Evolutionary conservation across 2,113 vertebrate species (phyloP).

Genomic region (Sinocyclocheilus anshuiensis): DNA sequence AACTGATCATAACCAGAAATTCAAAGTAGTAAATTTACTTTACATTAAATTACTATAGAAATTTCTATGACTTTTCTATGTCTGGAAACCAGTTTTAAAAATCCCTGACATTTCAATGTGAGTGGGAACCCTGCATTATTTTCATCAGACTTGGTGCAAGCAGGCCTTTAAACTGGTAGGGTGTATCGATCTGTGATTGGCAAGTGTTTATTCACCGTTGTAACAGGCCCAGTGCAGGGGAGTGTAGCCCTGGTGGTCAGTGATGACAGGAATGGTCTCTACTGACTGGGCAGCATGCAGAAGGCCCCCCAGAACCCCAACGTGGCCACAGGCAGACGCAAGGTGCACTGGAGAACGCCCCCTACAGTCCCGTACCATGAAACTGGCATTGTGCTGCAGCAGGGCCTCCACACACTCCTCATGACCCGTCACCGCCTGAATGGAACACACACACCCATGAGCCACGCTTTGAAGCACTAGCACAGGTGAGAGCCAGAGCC

Average conservation of each 20-base stretch:
- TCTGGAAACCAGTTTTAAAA: background rate
- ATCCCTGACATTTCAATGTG: background rate
- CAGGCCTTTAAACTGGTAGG: background rate
- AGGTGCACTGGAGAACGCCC: slow-evolving; percentile 92
- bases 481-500: background rate
- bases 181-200: background rate
- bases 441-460: background rate
- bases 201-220: slow-evolving; percentile 80
- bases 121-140: slow-evolving; percentile 2
- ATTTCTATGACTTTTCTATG: background rate
- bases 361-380: slow-evolving; percentile 86
- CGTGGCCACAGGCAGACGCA: slow-evolving; percentile 93
- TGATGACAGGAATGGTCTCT: slow-evolving; percentile 83
- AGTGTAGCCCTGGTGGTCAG: slow-evolving; percentile 95
- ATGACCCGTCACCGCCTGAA: slow-evolving; percentile 92
- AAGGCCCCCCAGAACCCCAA: slow-evolving; percentile 91
- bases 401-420: slow-evolving; percentile 96
- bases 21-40: background rate
- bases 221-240: slow-evolving; percentile 99
- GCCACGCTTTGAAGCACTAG: background rate
- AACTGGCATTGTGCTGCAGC: slow-evolving; percentile 93
- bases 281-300: slow-evolving; percentile 86
- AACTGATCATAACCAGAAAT: background rate
- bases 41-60: too few species aligned
- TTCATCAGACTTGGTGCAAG: background rate